Evolutionary conservation across 1,140 invertebrate genomes (phyloP).

Genomic region (Ips typographus): DNA sequence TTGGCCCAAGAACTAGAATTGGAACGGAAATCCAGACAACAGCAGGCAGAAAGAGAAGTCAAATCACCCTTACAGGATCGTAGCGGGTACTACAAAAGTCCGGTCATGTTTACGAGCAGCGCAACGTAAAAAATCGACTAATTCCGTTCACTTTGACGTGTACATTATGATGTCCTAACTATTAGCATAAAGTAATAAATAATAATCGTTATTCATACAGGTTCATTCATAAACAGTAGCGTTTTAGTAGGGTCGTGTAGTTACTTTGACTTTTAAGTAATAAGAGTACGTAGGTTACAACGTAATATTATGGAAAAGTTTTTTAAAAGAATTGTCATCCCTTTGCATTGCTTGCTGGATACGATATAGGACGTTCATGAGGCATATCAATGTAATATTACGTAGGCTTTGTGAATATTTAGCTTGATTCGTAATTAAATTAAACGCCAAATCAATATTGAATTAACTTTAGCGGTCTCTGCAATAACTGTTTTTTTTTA

Average conservation of each 20-base stretch:
- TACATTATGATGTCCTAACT: neutral
- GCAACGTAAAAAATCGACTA: constrained; percentile 65
- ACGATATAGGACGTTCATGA: too few relatives aligned
- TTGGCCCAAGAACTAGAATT: constrained; percentile 81
- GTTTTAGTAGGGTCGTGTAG: neutral
- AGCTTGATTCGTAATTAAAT: too few relatives aligned
- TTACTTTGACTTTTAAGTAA: too few relatives aligned
- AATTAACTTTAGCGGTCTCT: too few relatives aligned
- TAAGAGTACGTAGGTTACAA: too few relatives aligned
- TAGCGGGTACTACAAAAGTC: constrained; percentile 81
- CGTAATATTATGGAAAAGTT: neutral
- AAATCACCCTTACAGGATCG: constrained; percentile 81
- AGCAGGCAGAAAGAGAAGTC: constrained; percentile 75
- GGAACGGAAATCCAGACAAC: constrained; percentile 79
- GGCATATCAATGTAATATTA: too few relatives aligned
- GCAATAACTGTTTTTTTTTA: too few relatives aligned
- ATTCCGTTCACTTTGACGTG: neutral
- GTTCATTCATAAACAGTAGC: neutral
- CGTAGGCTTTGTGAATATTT: too few relatives aligned
- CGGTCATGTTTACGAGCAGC: constrained; percentile 75
- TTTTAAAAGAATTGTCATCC: neutral
- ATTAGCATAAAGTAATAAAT: neutral
- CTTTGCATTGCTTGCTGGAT: neutral
- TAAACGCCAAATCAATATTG: too few relatives aligned
- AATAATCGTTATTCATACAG: neutral